Conservation (phyloP, 2,888 invertebrate species). For the Heliconius erato region DNA sequence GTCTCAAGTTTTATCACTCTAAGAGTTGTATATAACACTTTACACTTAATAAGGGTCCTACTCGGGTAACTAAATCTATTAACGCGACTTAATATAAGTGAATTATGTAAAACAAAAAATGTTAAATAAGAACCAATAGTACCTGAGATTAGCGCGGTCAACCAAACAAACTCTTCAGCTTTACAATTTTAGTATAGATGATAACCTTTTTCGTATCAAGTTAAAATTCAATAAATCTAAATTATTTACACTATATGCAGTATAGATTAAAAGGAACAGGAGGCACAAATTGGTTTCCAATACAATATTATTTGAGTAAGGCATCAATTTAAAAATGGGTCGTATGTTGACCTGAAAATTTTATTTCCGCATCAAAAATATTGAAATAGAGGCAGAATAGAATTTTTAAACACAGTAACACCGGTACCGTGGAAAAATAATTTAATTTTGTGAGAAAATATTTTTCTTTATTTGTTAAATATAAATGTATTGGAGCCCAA, state of each 20-base stretch:
- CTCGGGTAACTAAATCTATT: too few relatives aligned
- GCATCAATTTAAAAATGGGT: slow-evolving; percentile 12
- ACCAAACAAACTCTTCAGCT: too few relatives aligned
- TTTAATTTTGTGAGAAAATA: too few relatives aligned
- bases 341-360: slow-evolving; percentile 1
- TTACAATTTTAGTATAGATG: too few relatives aligned
- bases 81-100: too few relatives aligned
- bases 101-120: too few relatives aligned
- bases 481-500: not conserved
- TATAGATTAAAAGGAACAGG: not conserved
- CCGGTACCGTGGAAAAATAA: not conserved
- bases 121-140: too few relatives aligned
- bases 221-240: not conserved
- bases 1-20: too few relatives aligned
- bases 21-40: too few relatives aligned
- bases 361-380: slow-evolving; percentile 11
- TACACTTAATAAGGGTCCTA: too few relatives aligned
- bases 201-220: too few relatives aligned
- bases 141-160: too few relatives aligned
- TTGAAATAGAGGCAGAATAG: slow-evolving; percentile 1
- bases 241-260: not conserved
- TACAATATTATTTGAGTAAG: slow-evolving; percentile 18
- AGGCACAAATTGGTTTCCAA: slow-evolving; percentile 20
- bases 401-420: slow-evolving; percentile 1
- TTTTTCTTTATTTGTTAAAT: not conserved